Evolutionary conservation across 1,140 invertebrate species (phyloP).

Genomic region (Euwallacea fornicatus): DNA sequence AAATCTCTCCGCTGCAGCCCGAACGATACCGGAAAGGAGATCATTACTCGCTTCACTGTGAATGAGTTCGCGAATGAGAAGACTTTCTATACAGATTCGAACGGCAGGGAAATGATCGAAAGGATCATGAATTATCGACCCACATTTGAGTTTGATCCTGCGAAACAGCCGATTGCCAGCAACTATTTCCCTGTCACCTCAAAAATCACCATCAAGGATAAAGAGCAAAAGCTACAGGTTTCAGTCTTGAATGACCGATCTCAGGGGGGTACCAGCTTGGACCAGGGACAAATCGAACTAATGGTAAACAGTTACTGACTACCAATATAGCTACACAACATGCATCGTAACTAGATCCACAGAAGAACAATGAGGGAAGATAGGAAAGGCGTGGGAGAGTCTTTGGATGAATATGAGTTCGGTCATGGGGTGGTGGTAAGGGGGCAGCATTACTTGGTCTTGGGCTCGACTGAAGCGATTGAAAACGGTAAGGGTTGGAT

Average conservation of each 20-base stretch:
- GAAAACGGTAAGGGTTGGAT: neutral
- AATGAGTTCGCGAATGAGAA: constrained; percentile 55
- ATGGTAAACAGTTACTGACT: constrained; percentile 58
- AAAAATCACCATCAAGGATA: constrained; percentile 61
- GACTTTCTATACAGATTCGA: constrained; percentile 70
- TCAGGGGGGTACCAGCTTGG: constrained; percentile 80
- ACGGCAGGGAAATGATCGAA: constrained; percentile 67
- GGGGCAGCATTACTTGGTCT: constrained; percentile 64
- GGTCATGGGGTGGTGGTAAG: constrained; percentile 68
- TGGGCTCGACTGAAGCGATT: constrained; percentile 32
- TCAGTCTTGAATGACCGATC: constrained; percentile 72
- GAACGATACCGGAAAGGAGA: constrained; percentile 63
- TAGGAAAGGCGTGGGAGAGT: constrained; percentile 88
- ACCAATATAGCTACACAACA: neutral
- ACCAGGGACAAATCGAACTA: constrained; percentile 71
- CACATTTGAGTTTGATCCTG: constrained; percentile 71
- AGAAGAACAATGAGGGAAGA: constrained; percentile 85
- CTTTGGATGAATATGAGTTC: constrained; percentile 74
- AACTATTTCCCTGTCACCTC: constrained; percentile 94
- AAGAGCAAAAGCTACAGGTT: constrained; percentile 56
- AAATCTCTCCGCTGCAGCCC: constrained; percentile 10
- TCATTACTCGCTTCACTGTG: constrained; percentile 56
- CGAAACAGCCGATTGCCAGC: constrained; percentile 68
- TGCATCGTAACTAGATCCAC: constrained; percentile 69
- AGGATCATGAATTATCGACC: constrained; percentile 71